phyloP scores from a whole-genome alignment of 2,888 invertebrate genomes.

The Phyllotreta cruciferae region DNA sequence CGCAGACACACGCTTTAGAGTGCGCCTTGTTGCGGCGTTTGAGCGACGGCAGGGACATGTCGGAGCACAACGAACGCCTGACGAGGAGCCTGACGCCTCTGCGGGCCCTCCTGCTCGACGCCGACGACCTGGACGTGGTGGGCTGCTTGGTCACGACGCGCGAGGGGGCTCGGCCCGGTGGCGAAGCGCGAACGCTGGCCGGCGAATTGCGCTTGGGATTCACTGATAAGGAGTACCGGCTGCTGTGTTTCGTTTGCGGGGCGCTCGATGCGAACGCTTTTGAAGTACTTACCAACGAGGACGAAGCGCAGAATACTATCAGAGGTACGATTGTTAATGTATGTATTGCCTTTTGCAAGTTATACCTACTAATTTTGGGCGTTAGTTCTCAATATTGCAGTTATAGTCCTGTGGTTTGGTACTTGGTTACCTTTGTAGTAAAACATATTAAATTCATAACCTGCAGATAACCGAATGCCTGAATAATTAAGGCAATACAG shows the following conservation, averaged over 20 bases:
- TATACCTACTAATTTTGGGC: no score
- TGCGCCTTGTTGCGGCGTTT: slow-evolving; percentile 69
- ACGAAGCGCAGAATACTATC: slow-evolving; percentile 59
- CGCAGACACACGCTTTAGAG: slow-evolving; percentile 67
- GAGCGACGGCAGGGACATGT: slow-evolving; percentile 54
- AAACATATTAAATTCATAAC: no score
- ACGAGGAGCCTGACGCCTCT: slow-evolving; percentile 59
- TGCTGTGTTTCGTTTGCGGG: slow-evolving; percentile 67
- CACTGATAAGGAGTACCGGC: slow-evolving; percentile 64
- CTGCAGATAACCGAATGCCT: no score
- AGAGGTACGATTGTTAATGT: slow-evolving; percentile 50
- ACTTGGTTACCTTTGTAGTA: no score
- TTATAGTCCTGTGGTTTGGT: no score
- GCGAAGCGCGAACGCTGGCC: slow-evolving; percentile 66
- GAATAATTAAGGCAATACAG: no score
- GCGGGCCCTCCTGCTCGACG: slow-evolving; percentile 57
- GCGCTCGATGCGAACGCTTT: slow-evolving; percentile 74
- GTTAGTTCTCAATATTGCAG: no score
- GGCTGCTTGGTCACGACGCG: no score
- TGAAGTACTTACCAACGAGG: slow-evolving; percentile 63
- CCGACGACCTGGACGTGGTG: slow-evolving; percentile 64
- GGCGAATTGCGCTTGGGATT: slow-evolving; percentile 62
- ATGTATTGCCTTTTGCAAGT: no score
- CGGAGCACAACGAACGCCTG: slow-evolving; percentile 7
- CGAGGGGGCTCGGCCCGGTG: slow-evolving; percentile 56